Base-by-base conservation (phyloP, 2,888 invertebrate species). In the Drosophila pseudotakahashii region DNA sequence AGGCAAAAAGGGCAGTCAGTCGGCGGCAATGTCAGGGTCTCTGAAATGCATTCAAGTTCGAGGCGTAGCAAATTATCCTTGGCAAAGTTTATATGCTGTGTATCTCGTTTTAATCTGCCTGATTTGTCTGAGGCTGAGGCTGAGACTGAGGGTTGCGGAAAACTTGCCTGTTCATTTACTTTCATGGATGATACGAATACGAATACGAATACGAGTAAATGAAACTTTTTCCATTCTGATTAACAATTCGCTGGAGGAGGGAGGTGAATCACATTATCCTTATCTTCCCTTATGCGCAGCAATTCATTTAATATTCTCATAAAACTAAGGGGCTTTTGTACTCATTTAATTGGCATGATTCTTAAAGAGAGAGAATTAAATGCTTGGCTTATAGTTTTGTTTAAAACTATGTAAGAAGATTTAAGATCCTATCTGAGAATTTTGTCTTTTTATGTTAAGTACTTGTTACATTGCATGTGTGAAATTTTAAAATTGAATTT, bases 41-140 rank as follows among this genome's bases (percentile, higher is more conserved):
- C 34, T 39, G 32, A 45, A 64, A 37, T 64, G 64, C 68, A 64
- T 64, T 64, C 44, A 67, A 64, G 67, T 64, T 66, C 51, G 67
- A 66, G 67, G 67, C 44, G 36, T 19, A 52, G 52, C 42, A 44
- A 64, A 64, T 67, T 64, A 68, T 64, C 68, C 44, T 62, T 61
- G 45, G 10, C 32, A 37, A 47, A 62, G 37, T 47, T 63, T 2
- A 19, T 30, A 14, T 19, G 32, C 26, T 23, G 32, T 23, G 58
- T 42, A 23, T 42, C 59, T 47, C 60, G 60, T 60, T 60, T 60
- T 60, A 60, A 60, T 60, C 58, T 60, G 23, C 14, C 59, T 57
- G 41, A 59, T 55, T 55, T 13, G 57, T 42, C 23, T 34, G 10
- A 26, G 37, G 3, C 23, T 23, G 23, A 23, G 23, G n/a, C n/a